Conservation (phyloP, 2,888 invertebrate species). For the Lepidochitona cinerea region DNA sequence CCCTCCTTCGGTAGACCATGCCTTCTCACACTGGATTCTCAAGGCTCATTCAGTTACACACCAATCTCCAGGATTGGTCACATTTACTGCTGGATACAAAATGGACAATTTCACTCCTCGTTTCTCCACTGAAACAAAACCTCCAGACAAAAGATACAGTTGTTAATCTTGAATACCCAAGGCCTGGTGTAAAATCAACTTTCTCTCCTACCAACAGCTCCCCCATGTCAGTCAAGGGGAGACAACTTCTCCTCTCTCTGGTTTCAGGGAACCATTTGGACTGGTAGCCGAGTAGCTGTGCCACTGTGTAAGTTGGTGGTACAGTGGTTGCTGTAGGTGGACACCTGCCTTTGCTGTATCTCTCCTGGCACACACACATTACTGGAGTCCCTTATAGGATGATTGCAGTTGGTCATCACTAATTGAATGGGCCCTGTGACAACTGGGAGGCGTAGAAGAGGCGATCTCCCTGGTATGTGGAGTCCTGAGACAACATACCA, state of each 20-base stretch:
- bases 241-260: too few species aligned
- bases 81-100: conserved; percentile 1
- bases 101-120: background rate
- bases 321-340: background rate
- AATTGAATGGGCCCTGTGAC: conserved; percentile 71
- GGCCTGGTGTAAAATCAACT: too few species aligned
- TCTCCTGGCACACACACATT: conserved; percentile 1
- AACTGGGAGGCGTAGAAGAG: conserved; percentile 68
- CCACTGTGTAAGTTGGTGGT: background rate
- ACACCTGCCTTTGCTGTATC: background rate
- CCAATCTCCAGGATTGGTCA: too few species aligned
- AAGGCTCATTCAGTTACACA: too few species aligned
- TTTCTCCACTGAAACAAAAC: background rate
- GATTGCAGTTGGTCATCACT: conserved; percentile 23
- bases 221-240: too few species aligned
- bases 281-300: too few species aligned
- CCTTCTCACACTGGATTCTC: too few species aligned
- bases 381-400: background rate
- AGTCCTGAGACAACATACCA: conserved; percentile 93
- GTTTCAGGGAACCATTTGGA: too few species aligned
- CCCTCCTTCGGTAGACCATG: too few species aligned
- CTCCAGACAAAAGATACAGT: too few species aligned
- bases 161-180: too few species aligned
- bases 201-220: too few species aligned
- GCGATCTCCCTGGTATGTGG: conserved; percentile 82